Percentiles rank a stretch among this genome's conserved stretches.
These are phyloP conservation scores for Salminus brasiliensis DNA, from an alignment of 2,113 vertebrate genomes.

Conservation along the genomic window DNA sequence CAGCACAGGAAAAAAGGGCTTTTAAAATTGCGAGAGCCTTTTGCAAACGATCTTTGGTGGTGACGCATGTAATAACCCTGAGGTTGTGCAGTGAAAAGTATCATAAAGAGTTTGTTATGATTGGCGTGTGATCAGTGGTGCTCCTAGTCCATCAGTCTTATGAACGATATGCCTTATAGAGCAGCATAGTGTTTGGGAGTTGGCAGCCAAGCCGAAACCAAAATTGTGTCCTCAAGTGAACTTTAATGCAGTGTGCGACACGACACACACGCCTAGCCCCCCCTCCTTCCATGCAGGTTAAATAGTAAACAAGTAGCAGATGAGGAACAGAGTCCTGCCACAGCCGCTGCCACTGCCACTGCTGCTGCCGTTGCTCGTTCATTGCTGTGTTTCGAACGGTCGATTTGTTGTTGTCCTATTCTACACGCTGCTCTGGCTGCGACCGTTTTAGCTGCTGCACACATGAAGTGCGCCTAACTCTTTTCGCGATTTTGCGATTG, in stretches of 20 bases:
- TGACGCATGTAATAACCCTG: constrained; percentile 45
- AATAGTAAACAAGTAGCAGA: constrained; percentile 69
- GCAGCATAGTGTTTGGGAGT: constrained; percentile 74
- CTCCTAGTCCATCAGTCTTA: constrained; percentile 65
- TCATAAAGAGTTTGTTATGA: constrained; percentile 71
- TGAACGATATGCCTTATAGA: constrained; percentile 72
- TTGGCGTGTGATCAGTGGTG: constrained; percentile 72
- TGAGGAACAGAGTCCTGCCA: constrained; percentile 41
- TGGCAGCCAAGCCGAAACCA: constrained; percentile 77
- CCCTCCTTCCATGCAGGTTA: constrained; percentile 71
- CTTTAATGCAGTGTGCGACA: constrained; percentile 71
- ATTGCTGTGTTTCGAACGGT: background rate
- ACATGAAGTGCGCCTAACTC: background rate
- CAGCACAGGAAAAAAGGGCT: constrained; percentile 7
- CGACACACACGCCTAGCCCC: constrained; percentile 69
- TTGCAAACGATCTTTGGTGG: constrained; percentile 47
- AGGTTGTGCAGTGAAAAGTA: constrained; percentile 60
- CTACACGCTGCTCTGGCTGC: background rate
- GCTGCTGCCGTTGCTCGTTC: background rate
- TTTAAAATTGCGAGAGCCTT: constrained; percentile 40
- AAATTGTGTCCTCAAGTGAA: constrained; percentile 79
- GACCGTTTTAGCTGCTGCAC: background rate
- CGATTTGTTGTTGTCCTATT: background rate
- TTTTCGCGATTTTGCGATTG: constrained; percentile 79
- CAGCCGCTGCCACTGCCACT: background rate